Evolutionary conservation across 1,140 invertebrate species (phyloP).

Genomic region (Trachymyrmex septentrionalis): DNA sequence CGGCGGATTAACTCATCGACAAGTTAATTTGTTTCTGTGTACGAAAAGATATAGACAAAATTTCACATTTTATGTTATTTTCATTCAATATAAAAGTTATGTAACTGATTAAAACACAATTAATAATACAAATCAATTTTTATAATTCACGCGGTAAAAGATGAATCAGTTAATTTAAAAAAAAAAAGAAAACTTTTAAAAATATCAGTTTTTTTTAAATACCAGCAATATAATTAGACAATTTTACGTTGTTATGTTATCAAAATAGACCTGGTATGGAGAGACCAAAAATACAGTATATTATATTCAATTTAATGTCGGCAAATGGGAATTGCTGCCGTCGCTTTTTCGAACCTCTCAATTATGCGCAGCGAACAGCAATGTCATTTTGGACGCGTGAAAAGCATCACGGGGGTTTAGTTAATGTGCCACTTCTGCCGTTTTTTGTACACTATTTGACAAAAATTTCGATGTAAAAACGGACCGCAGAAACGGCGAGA

Average conservation of each 20-base stretch:
- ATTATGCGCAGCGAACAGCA: neutral
- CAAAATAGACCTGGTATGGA: conserved; percentile 20
- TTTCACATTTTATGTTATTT: conserved; percentile 9
- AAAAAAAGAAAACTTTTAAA: neutral
- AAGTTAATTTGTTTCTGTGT: neutral
- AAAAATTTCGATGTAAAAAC: conserved; percentile 29
- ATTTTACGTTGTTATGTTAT: neutral
- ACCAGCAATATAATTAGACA: neutral
- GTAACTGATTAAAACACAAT: neutral
- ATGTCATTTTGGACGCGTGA: conserved; percentile 1
- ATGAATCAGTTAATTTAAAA: neutral
- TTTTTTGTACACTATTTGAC: neutral
- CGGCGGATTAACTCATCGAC: neutral
- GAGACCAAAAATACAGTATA: conserved; percentile 20
- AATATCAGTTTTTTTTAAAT: neutral
- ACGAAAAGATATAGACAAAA: neutral
- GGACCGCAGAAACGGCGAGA: neutral
- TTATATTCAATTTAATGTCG: conserved; percentile 13
- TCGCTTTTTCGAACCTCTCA: conserved; percentile 19
- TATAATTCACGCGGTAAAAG: neutral
- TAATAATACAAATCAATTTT: conserved; percentile 21
- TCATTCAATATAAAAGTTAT: neutral
- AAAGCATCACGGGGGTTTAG: neutral
- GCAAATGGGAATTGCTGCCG: conserved; percentile 20
- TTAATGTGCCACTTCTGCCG: conserved; percentile 10